Evolutionary conservation across 2,113 vertebrate species (phyloP), one percentile per base, ranked within the genome.

Genomic region (Lycaon pictus): DNA sequence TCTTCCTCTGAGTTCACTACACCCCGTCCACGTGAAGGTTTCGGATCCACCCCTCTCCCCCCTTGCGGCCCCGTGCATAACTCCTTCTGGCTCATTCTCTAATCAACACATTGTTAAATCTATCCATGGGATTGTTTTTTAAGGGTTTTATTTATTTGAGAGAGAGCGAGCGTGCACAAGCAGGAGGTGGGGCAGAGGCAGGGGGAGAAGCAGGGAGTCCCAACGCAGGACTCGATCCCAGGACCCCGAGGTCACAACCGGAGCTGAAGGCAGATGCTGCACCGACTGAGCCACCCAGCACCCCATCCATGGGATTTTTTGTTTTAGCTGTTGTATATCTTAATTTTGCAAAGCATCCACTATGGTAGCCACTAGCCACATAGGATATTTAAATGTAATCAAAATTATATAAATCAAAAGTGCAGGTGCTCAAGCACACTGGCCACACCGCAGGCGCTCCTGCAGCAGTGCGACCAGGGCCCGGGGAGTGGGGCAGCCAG

Each of bases 361-460:
- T 5, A 37, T 6, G 48, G 16, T 32, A 27, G 16, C 8, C 25
- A 32, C 43, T 10, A 53, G 27, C 76, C 3, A 32, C 48, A 1
- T 0, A 8, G 2, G 48, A 48, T 9, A 32, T 5, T 53, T 32
- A 2, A 9, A 53, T 4, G 4, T 19, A 19, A 32, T 32, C 76
- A 53, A 17, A 53, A 25, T 17, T 71, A 29, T 29, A 17, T 0
- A 29, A 12, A 51, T 9, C 19, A 17, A 5, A 79, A 32, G 16
- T 19, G 37, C 72, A 15, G 37, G 11, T 27, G 23, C 37, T 32
- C 22, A 16, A 43, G 12, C 27, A 20, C 9, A 0, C 25, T 4
- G 48, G 76, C 76, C 27, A 1, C 27, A 2, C 27, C 0, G 9
- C 4, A 3, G 9, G 76, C 0, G 48, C 4, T 29, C 76, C 23